Percentiles rank a stretch among this genome's conserved stretches.
Evolutionary conservation across 2,113 vertebrate species (phyloP).

Genomic region (Cyprinodon brontotheroides): DNA sequence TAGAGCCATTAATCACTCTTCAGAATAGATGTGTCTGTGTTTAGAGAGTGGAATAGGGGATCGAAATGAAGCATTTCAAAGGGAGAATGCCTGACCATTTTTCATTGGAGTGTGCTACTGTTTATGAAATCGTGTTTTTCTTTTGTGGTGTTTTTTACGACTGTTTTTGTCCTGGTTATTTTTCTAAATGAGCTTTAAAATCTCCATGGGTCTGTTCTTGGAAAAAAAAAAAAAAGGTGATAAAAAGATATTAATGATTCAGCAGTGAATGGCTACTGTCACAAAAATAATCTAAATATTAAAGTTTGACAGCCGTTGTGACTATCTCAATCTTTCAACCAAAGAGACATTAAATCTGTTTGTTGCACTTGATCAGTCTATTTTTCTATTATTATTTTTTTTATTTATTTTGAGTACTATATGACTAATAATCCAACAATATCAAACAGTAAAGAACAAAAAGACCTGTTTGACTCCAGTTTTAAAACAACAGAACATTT

Average conservation of each 20-base stretch:
- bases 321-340: slow-evolving; percentile 37
- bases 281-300: slow-evolving; percentile 53
- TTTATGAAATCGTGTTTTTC: slow-evolving; percentile 40
- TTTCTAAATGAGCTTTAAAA: too few relatives aligned
- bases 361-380: slow-evolving; percentile 16
- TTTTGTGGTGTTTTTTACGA: too few relatives aligned
- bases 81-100: slow-evolving; percentile 43
- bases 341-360: slow-evolving; percentile 31
- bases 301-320: slow-evolving; percentile 51
- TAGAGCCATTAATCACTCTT: slow-evolving; percentile 81
- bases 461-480: slow-evolving; percentile 10
- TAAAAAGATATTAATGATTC: background rate
- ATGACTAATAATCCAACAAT: slow-evolving; percentile 26
- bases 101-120: slow-evolving; percentile 26
- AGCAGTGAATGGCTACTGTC: slow-evolving; percentile 39
- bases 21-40: slow-evolving; percentile 73
- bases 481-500: slow-evolving; percentile 11
- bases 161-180: too few relatives aligned
- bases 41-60: slow-evolving; percentile 56
- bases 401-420: slow-evolving; percentile 20
- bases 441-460: slow-evolving; percentile 10
- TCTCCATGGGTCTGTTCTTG: too few relatives aligned
- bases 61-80: slow-evolving; percentile 55
- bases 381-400: slow-evolving; percentile 7
- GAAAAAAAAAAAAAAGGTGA: too few relatives aligned